Percentiles rank a stretch among this genome's conserved stretches.
Evolutionary conservation across 2,113 vertebrate genomes (phyloP).

Genomic region (Copsychus sechellarum): DNA sequence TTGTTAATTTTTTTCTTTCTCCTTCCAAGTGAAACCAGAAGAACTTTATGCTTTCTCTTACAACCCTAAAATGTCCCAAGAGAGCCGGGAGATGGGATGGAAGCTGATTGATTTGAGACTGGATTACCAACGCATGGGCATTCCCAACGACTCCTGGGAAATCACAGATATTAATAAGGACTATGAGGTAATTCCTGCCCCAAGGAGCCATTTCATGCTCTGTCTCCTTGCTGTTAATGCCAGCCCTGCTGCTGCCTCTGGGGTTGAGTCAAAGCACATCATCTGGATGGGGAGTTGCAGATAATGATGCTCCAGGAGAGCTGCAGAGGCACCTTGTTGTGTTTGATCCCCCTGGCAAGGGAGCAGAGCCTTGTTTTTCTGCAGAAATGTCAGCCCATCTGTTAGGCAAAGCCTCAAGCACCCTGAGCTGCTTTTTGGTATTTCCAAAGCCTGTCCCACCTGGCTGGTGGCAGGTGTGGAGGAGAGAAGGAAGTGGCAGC

Average conservation of each 20-base stretch:
- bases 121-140: slow-evolving; percentile 80
- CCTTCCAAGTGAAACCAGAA: slow-evolving; percentile 72
- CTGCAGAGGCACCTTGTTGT: slow-evolving; percentile 6
- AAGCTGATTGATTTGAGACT: slow-evolving; percentile 71
- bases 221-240: neutral
- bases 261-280: neutral
- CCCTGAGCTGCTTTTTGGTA: neutral
- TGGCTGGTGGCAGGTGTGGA: neutral
- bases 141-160: slow-evolving; percentile 78
- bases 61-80: slow-evolving; percentile 78
- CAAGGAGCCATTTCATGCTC: neutral
- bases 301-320: neutral
- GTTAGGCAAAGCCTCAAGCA: neutral
- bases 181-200: slow-evolving; percentile 75
- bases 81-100: slow-evolving; percentile 76
- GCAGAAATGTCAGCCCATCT: neutral
- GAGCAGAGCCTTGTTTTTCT: neutral
- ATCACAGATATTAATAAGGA: slow-evolving; percentile 77
- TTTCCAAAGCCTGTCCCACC: neutral
- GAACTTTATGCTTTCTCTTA: slow-evolving; percentile 85
- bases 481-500: neutral
- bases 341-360: slow-evolving; percentile 1
- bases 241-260: neutral
- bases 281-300: neutral
- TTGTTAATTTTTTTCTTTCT: neutral